Conservation (phyloP, 2,113 vertebrate genomes). For the Paradoxurus hermaphroditus region DNA sequence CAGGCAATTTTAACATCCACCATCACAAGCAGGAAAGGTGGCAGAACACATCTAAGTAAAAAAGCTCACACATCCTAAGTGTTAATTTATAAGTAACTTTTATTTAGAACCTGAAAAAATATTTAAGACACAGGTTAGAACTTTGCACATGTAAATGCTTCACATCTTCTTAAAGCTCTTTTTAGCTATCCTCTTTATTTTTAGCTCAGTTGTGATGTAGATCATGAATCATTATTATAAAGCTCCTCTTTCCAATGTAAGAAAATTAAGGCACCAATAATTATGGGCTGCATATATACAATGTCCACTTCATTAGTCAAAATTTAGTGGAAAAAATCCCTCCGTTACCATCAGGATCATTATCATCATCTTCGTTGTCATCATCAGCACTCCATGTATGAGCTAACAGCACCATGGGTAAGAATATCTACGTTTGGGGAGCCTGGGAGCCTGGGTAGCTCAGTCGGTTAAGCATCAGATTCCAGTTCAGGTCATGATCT, state of each 20-base stretch:
- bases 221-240: not conserved
- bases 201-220: not conserved
- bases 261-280: slow-evolving; percentile 9
- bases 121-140: slow-evolving; percentile 28
- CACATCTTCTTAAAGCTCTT: slow-evolving; percentile 25
- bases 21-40: slow-evolving; percentile 30
- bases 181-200: slow-evolving; percentile 34
- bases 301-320: not conserved
- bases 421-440: not conserved
- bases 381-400: not conserved
- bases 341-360: not conserved
- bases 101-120: slow-evolving; percentile 40
- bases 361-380: not conserved
- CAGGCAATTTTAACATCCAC: slow-evolving; percentile 50
- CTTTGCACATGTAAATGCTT: slow-evolving; percentile 6
- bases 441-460: too few relatives aligned
- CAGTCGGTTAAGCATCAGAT: too few relatives aligned
- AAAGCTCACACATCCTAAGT: slow-evolving; percentile 43
- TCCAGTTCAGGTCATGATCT: too few relatives aligned
- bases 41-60: not conserved
- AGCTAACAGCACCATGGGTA: not conserved
- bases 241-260: not conserved
- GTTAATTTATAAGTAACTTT: slow-evolving; percentile 39
- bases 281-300: not conserved
- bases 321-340: not conserved